These are phyloP conservation scores for Amblyraja radiata DNA, from an alignment of 2,797 vertebrate genomes.

Conservation along the genomic window DNA sequence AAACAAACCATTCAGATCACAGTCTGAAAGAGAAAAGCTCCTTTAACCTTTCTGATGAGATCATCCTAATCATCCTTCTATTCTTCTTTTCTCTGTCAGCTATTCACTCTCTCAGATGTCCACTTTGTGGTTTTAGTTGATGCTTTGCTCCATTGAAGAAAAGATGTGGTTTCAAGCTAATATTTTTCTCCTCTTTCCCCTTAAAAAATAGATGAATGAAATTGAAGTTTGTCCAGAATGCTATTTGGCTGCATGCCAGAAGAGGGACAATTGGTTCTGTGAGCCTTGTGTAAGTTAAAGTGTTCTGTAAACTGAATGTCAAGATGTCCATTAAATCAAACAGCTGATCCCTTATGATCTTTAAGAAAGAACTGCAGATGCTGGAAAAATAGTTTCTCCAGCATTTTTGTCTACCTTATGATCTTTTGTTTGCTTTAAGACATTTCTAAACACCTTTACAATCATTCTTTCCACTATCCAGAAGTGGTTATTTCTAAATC, in stretches of 20 bases:
- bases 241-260: slow-evolving; percentile 96
- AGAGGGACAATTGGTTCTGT: slow-evolving; percentile 99
- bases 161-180: background rate
- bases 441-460: background rate
- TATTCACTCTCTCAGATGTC: background rate
- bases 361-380: background rate
- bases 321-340: background rate
- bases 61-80: background rate
- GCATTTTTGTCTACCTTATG: background rate
- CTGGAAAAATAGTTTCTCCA: too few species aligned
- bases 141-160: background rate
- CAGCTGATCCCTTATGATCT: background rate
- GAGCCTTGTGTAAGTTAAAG: slow-evolving; percentile 88
- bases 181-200: slow-evolving; percentile 46
- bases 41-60: background rate
- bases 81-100: background rate
- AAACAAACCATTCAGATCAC: too few species aligned
- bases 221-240: slow-evolving; percentile 98
- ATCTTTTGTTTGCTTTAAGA: background rate
- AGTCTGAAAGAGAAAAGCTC: background rate
- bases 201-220: slow-evolving; percentile 84
- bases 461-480: background rate
- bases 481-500: background rate
- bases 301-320: slow-evolving; percentile 17
- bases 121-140: background rate